These are phyloP conservation scores for Iphiclides podalirius DNA, from an alignment of 2,888 invertebrate genomes.

Conservation along the genomic window DNA sequence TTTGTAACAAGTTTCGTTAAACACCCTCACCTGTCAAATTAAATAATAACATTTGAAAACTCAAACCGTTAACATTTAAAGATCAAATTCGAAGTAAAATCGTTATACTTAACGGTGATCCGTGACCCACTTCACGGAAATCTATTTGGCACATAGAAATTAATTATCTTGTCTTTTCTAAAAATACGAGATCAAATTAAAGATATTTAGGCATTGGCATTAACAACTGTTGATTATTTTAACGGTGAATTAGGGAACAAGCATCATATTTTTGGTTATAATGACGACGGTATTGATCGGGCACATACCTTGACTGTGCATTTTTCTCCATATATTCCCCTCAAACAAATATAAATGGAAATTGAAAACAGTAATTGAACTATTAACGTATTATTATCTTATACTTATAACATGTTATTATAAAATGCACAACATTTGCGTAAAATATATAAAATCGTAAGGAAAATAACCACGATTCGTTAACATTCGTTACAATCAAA, in stretches of 20 bases:
- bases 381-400: slow-evolving; percentile 32
- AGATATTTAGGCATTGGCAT: background rate
- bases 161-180: background rate
- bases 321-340: slow-evolving; percentile 55
- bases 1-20: slow-evolving; percentile 9
- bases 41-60: slow-evolving; percentile 45
- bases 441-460: slow-evolving; percentile 59
- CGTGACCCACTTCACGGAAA: slow-evolving; percentile 15
- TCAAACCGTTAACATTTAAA: slow-evolving; percentile 74
- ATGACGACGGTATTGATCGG: slow-evolving; percentile 72
- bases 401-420: slow-evolving; percentile 37
- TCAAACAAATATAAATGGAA: slow-evolving; percentile 33
- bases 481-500: slow-evolving; percentile 77
- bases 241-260: slow-evolving; percentile 20
- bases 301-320: slow-evolving; percentile 68
- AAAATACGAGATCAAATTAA: background rate
- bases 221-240: background rate
- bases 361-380: slow-evolving; percentile 38
- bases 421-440: slow-evolving; percentile 52
- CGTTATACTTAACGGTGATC: slow-evolving; percentile 58
- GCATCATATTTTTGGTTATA: slow-evolving; percentile 47
- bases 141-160: slow-evolving; percentile 3
- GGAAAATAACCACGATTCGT: slow-evolving; percentile 70
- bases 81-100: slow-evolving; percentile 75
- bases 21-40: slow-evolving; percentile 25